These are phyloP conservation scores for Pavo muticus DNA, from an alignment of 2,113 vertebrate genomes.

Conservation along the genomic window DNA sequence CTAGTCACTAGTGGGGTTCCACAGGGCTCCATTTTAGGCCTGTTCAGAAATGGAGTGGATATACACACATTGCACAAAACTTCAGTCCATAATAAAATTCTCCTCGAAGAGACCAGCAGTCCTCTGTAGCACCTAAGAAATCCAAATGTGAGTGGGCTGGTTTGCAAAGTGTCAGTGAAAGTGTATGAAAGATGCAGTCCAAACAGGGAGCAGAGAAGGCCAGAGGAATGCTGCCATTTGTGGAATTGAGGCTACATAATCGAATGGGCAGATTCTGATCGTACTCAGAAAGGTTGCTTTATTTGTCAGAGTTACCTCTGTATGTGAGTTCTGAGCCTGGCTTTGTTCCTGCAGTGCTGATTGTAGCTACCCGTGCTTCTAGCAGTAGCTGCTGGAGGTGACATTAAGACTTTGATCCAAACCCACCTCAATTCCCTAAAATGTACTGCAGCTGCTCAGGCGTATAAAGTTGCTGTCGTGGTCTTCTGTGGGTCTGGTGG, in stretches of 20 bases:
- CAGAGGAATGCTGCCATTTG: neutral
- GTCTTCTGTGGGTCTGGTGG: neutral
- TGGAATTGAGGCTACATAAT: neutral
- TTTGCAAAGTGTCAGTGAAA: neutral
- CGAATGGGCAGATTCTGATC: neutral
- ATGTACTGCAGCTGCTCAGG: neutral
- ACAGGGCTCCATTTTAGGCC: neutral
- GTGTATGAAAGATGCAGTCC: neutral
- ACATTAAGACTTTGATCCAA: neutral
- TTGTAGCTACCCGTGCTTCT: neutral
- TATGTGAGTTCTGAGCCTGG: neutral
- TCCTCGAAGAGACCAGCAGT: neutral
- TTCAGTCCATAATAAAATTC: neutral
- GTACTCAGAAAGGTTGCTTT: neutral
- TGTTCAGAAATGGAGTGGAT: neutral
- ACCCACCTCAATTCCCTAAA: neutral
- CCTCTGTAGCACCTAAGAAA: neutral
- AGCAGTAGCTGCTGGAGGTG: neutral
- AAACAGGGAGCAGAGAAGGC: neutral
- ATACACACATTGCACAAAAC: neutral
- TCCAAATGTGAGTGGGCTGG: neutral
- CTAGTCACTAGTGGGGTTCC: neutral
- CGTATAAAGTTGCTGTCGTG: neutral
- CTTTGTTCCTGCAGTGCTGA: neutral
- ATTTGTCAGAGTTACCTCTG: neutral